These are phyloP conservation scores for Acanthornis magna DNA, from an alignment of 2,797 vertebrate genomes.

Conservation along the genomic window DNA sequence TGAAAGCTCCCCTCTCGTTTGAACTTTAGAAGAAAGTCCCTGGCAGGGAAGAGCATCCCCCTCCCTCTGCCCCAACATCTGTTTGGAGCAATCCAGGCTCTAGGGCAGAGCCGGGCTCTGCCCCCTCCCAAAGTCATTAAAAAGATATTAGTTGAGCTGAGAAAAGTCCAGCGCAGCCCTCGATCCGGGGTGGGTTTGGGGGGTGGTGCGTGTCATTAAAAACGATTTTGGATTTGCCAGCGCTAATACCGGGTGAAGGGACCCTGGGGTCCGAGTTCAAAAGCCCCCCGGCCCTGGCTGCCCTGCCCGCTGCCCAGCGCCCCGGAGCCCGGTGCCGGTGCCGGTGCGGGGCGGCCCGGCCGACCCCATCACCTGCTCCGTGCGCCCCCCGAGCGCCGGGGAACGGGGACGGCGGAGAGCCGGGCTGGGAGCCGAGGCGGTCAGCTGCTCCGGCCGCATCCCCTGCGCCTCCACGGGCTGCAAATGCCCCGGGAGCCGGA, in stretches of 20 bases:
- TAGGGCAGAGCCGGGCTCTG: conserved; percentile 71
- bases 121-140: conserved; percentile 77
- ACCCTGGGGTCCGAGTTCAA: fast-evolving
- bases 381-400: background rate
- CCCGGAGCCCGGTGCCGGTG: background rate
- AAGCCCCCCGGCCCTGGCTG: background rate
- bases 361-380: background rate
- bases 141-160: conserved; percentile 78
- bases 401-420: background rate
- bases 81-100: conserved; percentile 76
- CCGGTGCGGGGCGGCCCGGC: background rate
- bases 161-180: conserved; percentile 68
- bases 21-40: conserved; percentile 78
- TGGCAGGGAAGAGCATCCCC: conserved; percentile 57
- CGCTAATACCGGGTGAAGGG: background rate
- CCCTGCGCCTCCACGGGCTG: background rate
- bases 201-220: background rate
- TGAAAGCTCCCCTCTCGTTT: conserved; percentile 75
- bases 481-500: background rate
- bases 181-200: background rate
- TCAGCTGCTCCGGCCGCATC: background rate
- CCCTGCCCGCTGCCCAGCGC: background rate
- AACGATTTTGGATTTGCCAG: conserved; percentile 12
- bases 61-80: conserved; percentile 75
- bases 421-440: background rate